phyloP scores from a whole-genome alignment of 2,113 vertebrate species.

The Xenopus laevis region DNA sequence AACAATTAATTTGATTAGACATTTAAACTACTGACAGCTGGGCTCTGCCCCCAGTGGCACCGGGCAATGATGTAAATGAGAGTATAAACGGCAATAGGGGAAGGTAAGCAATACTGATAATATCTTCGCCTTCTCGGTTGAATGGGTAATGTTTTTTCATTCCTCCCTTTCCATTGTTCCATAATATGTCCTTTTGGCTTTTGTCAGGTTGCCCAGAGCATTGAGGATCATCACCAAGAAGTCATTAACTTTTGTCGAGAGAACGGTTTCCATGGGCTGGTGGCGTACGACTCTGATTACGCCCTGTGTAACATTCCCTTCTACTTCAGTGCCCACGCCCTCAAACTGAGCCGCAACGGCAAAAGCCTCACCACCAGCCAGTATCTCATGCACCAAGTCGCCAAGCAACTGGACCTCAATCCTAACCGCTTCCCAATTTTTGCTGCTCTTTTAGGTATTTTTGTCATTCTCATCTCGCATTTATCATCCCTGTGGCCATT shows the following conservation, averaged over 20 bases:
- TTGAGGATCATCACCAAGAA: constrained; percentile 95
- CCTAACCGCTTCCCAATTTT: constrained; percentile 91
- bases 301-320: constrained; percentile 91
- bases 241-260: constrained; percentile 90
- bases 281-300: constrained; percentile 93
- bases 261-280: constrained; percentile 89
- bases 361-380: constrained; percentile 95
- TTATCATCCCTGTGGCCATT: no score
- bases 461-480: constrained; percentile 5
- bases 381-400: constrained; percentile 94
- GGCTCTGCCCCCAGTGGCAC: no score
- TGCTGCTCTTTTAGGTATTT: constrained; percentile 90
- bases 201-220: constrained; percentile 86
- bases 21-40: no score
- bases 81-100: no score
- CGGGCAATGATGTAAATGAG: no score
- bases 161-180: no score
- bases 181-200: constrained; percentile 5
- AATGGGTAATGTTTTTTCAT: no score
- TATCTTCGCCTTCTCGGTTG: no score
- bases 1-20: no score
- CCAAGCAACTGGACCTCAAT: constrained; percentile 91
- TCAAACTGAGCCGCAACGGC: constrained; percentile 94
- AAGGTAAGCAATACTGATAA: no score
- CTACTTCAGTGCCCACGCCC: constrained; percentile 93